These are phyloP conservation scores for Microctenopoma steveboyesi DNA, from an alignment of 2,797 vertebrate genomes.

Conservation along the genomic window DNA sequence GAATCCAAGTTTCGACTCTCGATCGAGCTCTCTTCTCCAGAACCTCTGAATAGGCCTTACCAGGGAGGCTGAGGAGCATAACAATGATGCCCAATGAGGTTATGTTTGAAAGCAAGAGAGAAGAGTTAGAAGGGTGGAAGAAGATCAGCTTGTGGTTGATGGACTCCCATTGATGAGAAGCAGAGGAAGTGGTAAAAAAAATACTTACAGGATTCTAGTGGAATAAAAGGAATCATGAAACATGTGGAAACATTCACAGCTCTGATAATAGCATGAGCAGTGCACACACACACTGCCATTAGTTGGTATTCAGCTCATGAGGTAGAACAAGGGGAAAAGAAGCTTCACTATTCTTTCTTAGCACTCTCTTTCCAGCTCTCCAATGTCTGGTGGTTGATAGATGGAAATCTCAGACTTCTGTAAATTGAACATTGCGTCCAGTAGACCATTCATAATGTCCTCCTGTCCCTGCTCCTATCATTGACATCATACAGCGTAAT, in stretches of 20 bases:
- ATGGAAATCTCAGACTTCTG: constrained; percentile 73
- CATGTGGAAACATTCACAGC: constrained; percentile 26
- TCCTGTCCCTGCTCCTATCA: constrained; percentile 55
- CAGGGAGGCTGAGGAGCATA: constrained; percentile 23
- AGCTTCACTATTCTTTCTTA: constrained; percentile 44
- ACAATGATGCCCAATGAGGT: constrained; percentile 56
- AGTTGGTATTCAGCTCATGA: constrained; percentile 72
- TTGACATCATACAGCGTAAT: constrained; percentile 39
- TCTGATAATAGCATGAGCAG: constrained; percentile 41
- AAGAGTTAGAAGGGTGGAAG: not conserved
- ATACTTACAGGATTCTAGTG: not conserved
- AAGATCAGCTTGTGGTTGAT: constrained; percentile 15
- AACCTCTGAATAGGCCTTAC: no score
- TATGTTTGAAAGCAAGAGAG: constrained; percentile 39
- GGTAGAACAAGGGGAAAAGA: constrained; percentile 39
- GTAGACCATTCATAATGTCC: constrained; percentile 60
- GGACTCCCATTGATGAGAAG: constrained; percentile 19
- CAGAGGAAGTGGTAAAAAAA: not conserved
- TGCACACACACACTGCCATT: not conserved
- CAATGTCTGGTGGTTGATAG: constrained; percentile 62
- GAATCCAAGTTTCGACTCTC: no score
- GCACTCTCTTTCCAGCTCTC: constrained; percentile 32
- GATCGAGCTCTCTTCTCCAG: no score
- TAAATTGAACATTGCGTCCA: constrained; percentile 75
- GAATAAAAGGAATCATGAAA: constrained; percentile 23